Percentiles rank a stretch among this genome's conserved stretches.
These are phyloP conservation scores for Leptinotarsa juncta DNA, from an alignment of 2,888 invertebrate genomes.

Conservation along the genomic window DNA sequence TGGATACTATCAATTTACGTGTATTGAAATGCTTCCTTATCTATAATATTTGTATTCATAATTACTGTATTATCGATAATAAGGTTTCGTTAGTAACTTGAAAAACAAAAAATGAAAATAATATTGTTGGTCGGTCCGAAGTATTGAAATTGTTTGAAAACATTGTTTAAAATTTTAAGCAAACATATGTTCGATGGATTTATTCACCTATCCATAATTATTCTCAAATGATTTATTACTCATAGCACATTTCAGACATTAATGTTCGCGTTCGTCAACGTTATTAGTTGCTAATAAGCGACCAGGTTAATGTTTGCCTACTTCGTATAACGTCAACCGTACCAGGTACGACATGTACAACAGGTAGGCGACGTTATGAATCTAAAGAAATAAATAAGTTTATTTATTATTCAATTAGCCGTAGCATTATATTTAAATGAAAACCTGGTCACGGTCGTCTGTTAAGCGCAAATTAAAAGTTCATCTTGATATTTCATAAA, in stretches of 20 bases:
- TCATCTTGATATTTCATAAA: neutral
- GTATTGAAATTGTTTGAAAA: too few species aligned
- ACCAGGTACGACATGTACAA: constrained; percentile 18
- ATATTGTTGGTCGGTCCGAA: neutral
- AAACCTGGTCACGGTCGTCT: neutral
- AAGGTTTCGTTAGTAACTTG: neutral
- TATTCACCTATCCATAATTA: neutral
- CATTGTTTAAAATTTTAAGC: too few species aligned
- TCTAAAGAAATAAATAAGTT: neutral
- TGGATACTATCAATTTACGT: too few species aligned
- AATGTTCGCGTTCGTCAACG: neutral
- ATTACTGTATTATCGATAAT: neutral
- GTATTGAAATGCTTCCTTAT: too few species aligned
- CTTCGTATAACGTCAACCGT: neutral
- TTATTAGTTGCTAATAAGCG: constrained; percentile 11
- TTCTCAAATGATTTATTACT: neutral
- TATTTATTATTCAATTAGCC: constrained; percentile 6
- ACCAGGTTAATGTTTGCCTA: neutral
- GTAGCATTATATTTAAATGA: neutral
- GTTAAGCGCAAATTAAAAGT: neutral
- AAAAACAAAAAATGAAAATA: neutral
- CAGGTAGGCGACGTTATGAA: neutral
- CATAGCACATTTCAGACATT: neutral
- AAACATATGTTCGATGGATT: neutral
- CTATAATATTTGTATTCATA: neutral